Evolutionary conservation across 2,113 vertebrate species (phyloP), one percentile per base, ranked within the genome.

Genomic region (Mastomys coucha): DNA sequence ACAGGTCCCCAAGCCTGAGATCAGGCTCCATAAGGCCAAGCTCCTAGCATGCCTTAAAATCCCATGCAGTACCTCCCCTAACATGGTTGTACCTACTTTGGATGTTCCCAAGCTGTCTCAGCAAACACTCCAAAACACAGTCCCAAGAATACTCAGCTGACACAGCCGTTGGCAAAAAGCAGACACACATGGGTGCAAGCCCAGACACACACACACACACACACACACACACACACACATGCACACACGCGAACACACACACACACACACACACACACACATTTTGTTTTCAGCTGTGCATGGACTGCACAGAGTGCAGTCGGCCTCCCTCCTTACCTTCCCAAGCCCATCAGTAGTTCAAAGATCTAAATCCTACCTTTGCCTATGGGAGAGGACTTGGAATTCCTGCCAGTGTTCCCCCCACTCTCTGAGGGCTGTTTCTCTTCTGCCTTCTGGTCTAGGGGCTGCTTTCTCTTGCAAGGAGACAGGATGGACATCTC

Each of bases 351-450:
- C 36, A n/a, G 70, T 39, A n/a, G 17, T n/a, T 72, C 36, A 72
- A 33, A 72, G 70, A n/a, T 0, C 28, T 5, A 39, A 72, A 7
- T 2, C 36, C 36, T 72, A 72, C 70, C 70, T 69, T 63, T 1
- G 67, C 8, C 45, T 39, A 4, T 3, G 2, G 31, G 17, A 80
- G 78, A 45, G 19, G 19, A 31, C 2, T 72, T 20, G 28, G 0
- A 9, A 0, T 5, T 70, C 39, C 24, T 17, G 0, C 12, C 5
- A 14, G 0, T 85, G 22, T 8, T 56, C 8, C 14, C 56, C 7
- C 22, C 0, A 16, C 19, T 80, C 49, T n/a, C 77, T 5, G 0
- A 39, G 36, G 26, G 36, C 10, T 33, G 4, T 8, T 2, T 0
- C 4, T 33, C 4, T 28, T 42, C 39, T 82, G 1, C 14, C 4